Conservation (phyloP, 2,113 vertebrate genomes). For the Apus apus region DNA sequence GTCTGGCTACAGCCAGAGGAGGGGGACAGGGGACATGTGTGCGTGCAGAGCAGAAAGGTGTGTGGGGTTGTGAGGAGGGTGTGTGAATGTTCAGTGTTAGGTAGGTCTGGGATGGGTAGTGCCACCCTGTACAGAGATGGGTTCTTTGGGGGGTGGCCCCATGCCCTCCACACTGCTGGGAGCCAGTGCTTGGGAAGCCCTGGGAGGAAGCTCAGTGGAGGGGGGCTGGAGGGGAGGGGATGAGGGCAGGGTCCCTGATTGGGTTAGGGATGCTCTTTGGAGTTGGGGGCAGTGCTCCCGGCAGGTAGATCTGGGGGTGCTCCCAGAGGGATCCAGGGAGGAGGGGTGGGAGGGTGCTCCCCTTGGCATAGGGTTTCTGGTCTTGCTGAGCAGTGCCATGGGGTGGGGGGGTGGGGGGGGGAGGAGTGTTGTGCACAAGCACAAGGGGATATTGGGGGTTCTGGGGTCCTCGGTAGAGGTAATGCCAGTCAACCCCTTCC, state of each 20-base stretch:
- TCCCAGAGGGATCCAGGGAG: slow-evolving; percentile 50
- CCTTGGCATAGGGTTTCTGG: not conserved
- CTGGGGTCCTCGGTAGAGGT: not conserved
- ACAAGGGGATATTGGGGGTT: slow-evolving; percentile 29
- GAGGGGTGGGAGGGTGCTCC: not conserved
- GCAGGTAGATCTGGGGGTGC: not conserved
- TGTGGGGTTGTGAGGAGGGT: not conserved
- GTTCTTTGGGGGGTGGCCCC: not conserved
- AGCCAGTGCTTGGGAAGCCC: not conserved
- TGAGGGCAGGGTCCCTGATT: not conserved
- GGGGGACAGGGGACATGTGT: not conserved
- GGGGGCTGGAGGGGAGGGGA: not conserved
- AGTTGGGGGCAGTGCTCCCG: not conserved
- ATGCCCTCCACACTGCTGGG: not conserved
- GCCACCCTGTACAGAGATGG: not conserved
- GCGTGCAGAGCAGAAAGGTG: not conserved
- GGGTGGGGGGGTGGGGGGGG: not conserved
- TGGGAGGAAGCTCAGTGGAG: slow-evolving; percentile 44
- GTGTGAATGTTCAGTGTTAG: not conserved
- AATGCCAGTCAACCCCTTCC: slow-evolving; percentile 15
- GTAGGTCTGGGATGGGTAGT: not conserved
- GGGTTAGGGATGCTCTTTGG: not conserved
- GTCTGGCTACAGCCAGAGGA: not conserved
- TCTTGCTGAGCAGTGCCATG: not conserved
- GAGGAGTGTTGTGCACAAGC: not conserved